Evolutionary conservation across 2,797 vertebrate species (phyloP).

Genomic region (Urophycis tenuis): DNA sequence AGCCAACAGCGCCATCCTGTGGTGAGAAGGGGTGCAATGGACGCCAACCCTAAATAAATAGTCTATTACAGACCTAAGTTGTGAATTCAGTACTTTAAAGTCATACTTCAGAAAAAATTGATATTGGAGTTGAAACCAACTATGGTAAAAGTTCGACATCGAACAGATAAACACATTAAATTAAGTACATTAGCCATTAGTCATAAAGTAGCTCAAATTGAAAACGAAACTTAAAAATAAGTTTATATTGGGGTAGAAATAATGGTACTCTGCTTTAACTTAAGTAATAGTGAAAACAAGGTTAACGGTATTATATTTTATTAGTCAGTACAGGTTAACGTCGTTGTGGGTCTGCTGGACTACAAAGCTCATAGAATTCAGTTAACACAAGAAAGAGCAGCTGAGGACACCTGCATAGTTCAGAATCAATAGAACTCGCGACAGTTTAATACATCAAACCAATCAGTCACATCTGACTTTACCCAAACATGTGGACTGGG

Average conservation of each 20-base stretch:
- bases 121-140: not conserved
- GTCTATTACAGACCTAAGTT: no score
- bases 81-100: not conserved
- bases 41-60: not conserved
- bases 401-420: not conserved
- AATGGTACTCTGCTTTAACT: not conserved
- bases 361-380: not conserved
- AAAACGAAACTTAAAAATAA: no score
- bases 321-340: constrained; percentile 53
- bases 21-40: constrained; percentile 22
- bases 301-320: constrained; percentile 51
- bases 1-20: constrained; percentile 47
- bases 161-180: no score
- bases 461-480: not conserved
- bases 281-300: not conserved
- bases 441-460: not conserved
- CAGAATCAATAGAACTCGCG: not conserved
- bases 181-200: no score
- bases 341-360: constrained; percentile 37
- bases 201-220: no score
- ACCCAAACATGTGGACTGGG: not conserved
- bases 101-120: not conserved
- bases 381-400: constrained; percentile 1
- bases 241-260: not conserved
- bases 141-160: not conserved